Conservation (phyloP, 2,888 invertebrate genomes). For the Cyclophora albipunctata region DNA sequence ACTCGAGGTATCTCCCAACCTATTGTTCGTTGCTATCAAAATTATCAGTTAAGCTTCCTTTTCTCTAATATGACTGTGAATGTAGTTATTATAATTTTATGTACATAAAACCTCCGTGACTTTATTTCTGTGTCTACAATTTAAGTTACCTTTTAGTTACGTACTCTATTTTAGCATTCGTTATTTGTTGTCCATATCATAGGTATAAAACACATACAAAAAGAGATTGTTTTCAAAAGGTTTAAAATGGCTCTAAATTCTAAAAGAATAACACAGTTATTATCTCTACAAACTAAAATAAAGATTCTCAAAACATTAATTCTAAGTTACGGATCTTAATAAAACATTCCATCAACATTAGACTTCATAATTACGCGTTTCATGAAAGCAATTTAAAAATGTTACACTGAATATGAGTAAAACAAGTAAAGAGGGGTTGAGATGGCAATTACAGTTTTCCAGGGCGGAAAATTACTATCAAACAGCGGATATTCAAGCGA, state of each 20-base stretch:
- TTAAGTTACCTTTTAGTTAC: too few relatives aligned
- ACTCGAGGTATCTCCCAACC: constrained; percentile 26
- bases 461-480: constrained; percentile 36
- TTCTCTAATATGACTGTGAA: constrained; percentile 11
- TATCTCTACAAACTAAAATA: too few relatives aligned
- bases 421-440: constrained; percentile 45
- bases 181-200: too few relatives aligned
- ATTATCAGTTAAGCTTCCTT: constrained; percentile 22
- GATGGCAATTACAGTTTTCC: constrained; percentile 40
- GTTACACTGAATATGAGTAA: constrained; percentile 35
- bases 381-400: constrained; percentile 33
- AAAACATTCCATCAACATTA: too few relatives aligned
- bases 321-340: constrained; percentile 17
- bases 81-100: not conserved
- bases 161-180: too few relatives aligned
- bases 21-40: constrained; percentile 33
- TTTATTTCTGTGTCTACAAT: not conserved
- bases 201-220: too few relatives aligned
- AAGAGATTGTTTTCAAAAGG: too few relatives aligned
- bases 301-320: constrained; percentile 12
- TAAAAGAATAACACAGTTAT: too few relatives aligned
- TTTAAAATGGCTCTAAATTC: too few relatives aligned
- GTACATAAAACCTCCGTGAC: not conserved
- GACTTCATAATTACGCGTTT: constrained; percentile 11
- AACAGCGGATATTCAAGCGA: constrained; percentile 26